phyloP scores from a whole-genome alignment of 2,888 invertebrate genomes.

The Drosophila putrida region DNA sequence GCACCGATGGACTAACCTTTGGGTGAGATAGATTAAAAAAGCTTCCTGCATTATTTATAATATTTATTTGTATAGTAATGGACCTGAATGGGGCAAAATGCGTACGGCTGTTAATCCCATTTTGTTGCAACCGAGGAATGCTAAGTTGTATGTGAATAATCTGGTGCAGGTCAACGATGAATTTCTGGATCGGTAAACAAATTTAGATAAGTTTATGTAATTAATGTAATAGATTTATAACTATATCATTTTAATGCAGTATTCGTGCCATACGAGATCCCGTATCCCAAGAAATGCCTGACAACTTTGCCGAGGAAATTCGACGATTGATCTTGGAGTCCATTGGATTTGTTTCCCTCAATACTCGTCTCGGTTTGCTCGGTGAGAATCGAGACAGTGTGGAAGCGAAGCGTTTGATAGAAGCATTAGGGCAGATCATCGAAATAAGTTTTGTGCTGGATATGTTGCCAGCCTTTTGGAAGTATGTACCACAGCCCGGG shows the following conservation, averaged over 20 bases:
- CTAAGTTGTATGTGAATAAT: slow-evolving; percentile 86
- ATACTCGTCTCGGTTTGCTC: slow-evolving; percentile 82
- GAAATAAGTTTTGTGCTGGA: slow-evolving; percentile 73
- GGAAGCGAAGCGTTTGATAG: slow-evolving; percentile 59
- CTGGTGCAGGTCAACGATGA: slow-evolving; percentile 86
- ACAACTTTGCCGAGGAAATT: slow-evolving; percentile 86
- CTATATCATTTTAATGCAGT: slow-evolving; percentile 52
- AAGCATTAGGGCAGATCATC: slow-evolving; percentile 53
- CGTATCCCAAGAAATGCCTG: slow-evolving; percentile 83
- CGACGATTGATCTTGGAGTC: slow-evolving; percentile 88
- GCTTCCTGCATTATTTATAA: not conserved
- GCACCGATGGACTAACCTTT: slow-evolving; percentile 62
- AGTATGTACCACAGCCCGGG: slow-evolving; percentile 73
- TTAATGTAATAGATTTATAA: not conserved
- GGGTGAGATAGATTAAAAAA: slow-evolving; percentile 52
- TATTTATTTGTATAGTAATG: slow-evolving; percentile 86
- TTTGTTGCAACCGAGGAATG: slow-evolving; percentile 88
- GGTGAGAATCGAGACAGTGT: slow-evolving; percentile 60
- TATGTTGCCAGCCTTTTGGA: slow-evolving; percentile 82
- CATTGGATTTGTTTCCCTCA: slow-evolving; percentile 84
- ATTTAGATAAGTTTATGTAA: not conserved
- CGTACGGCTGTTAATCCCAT: slow-evolving; percentile 89
- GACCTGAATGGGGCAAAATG: slow-evolving; percentile 89
- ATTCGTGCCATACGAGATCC: slow-evolving; percentile 81
- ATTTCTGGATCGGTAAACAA: slow-evolving; percentile 78